Conservation (phyloP, 2,888 invertebrate genomes). For the Allophyes oxyacanthae region DNA sequence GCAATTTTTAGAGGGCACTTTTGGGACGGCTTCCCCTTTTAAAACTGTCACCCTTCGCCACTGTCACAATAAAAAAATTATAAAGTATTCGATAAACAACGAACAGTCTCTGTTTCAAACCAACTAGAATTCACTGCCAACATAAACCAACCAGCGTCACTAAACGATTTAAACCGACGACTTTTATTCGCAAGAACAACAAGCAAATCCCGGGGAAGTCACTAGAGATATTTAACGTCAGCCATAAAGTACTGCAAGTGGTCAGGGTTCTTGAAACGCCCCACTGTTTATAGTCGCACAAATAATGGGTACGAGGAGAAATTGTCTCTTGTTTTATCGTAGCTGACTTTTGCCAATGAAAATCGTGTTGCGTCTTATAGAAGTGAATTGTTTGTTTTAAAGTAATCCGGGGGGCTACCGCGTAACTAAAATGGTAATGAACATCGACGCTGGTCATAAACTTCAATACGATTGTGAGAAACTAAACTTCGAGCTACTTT, state of each 20-base stretch:
- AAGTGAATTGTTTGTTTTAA: background rate
- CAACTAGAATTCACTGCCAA: background rate
- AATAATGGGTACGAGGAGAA: slow-evolving; percentile 51
- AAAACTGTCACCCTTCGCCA: too few species aligned
- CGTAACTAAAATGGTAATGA: too few species aligned
- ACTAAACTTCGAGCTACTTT: too few species aligned
- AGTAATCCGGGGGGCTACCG: background rate
- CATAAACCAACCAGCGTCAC: background rate
- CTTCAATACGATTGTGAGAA: too few species aligned
- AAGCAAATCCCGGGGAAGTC: slow-evolving; percentile 44
- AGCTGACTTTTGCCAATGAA: slow-evolving; percentile 32
- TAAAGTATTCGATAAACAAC: too few species aligned
- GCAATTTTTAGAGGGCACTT: too few species aligned
- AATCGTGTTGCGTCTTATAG: slow-evolving; percentile 2
- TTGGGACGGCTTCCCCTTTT: too few species aligned
- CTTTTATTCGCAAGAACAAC: slow-evolving; percentile 28
- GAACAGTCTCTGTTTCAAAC: background rate
- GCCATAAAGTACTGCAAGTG: slow-evolving; percentile 58
- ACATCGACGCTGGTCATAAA: too few species aligned
- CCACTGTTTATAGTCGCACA: slow-evolving; percentile 49
- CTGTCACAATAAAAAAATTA: too few species aligned
- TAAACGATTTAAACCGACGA: slow-evolving; percentile 28
- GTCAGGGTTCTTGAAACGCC: slow-evolving; percentile 55
- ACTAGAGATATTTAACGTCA: slow-evolving; percentile 54
- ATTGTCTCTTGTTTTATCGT: slow-evolving; percentile 48